Evolutionary conservation across 2,888 invertebrate genomes (phyloP).

Genomic region (Erynnis tages): DNA sequence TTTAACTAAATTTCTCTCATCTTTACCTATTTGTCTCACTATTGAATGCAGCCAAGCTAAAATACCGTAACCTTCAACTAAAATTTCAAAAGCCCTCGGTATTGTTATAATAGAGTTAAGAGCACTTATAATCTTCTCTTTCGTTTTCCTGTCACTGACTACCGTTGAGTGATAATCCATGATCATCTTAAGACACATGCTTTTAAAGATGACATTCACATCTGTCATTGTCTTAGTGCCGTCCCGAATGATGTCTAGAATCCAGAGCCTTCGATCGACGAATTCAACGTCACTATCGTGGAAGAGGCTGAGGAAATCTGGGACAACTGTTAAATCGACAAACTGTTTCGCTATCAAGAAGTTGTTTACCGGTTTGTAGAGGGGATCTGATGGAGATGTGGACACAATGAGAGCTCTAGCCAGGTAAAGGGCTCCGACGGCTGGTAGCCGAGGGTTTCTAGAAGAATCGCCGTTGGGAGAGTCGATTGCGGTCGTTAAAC

Average conservation of each 20-base stretch:
- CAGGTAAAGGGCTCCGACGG: constrained; percentile 85
- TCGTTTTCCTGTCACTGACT: constrained; percentile 83
- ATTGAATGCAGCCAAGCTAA: constrained; percentile 84
- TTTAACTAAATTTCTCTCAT: constrained; percentile 50
- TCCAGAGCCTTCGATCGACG: constrained; percentile 87
- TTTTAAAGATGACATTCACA: constrained; percentile 86
- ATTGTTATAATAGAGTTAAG: constrained; percentile 83
- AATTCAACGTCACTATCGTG: constrained; percentile 88
- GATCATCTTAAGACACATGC: constrained; percentile 89
- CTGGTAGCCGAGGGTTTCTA: constrained; percentile 77
- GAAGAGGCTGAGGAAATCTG: constrained; percentile 92
- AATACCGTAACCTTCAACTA: constrained; percentile 86
- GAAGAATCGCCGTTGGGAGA: constrained; percentile 36
- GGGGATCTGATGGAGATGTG: constrained; percentile 86
- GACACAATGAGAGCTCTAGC: constrained; percentile 86
- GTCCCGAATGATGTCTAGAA: constrained; percentile 87
- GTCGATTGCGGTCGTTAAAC: constrained; percentile 67
- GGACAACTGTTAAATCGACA: constrained; percentile 89
- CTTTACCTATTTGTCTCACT: constrained; percentile 47
- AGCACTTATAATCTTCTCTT: constrained; percentile 85
- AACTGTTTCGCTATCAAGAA: constrained; percentile 89
- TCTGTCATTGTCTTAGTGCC: constrained; percentile 90
- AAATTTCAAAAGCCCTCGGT: constrained; percentile 83
- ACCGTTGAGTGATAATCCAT: constrained; percentile 85
- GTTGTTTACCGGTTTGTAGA: constrained; percentile 89